A percentile compares a stretch with the other conserved stretches of the same genome.
Conservation (phyloP, 2,113 vertebrate genomes). For the Corvus cornix region DNA sequence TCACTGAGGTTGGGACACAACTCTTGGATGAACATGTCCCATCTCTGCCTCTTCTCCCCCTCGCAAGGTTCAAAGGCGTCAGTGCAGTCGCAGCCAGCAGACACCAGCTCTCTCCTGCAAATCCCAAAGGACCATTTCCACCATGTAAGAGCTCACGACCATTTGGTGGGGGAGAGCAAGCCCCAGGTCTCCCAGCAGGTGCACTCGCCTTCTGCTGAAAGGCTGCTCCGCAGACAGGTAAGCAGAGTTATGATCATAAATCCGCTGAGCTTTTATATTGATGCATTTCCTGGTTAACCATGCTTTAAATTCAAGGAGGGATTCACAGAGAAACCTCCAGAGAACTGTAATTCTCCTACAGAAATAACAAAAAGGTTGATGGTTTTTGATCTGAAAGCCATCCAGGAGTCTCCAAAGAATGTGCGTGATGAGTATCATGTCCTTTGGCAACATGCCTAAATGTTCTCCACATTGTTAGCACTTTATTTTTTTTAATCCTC, state of each 20-base stretch:
- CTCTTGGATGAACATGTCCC: neutral
- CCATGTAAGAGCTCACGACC: conserved; percentile 77
- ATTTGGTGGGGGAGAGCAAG: conserved; percentile 76
- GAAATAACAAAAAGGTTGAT: conserved; percentile 36
- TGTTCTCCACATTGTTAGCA: conserved; percentile 16
- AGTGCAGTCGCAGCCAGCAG: conserved; percentile 82
- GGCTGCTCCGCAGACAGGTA: conserved; percentile 95
- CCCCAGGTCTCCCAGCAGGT: conserved; percentile 78
- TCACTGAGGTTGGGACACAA: neutral
- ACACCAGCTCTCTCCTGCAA: conserved; percentile 75
- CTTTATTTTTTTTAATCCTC: conserved; percentile 18
- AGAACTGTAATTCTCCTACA: conserved; percentile 28
- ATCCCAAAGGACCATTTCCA: conserved; percentile 84
- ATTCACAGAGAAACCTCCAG: neutral
- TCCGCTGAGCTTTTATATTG: neutral
- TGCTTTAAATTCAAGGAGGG: conserved; percentile 8
- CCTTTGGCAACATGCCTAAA: conserved; percentile 36
- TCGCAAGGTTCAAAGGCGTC: conserved; percentile 84
- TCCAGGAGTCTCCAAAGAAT: conserved; percentile 16
- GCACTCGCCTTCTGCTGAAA: conserved; percentile 81
- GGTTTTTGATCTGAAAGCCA: conserved; percentile 38
- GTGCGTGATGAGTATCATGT: conserved; percentile 13
- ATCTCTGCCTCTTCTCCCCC: neutral
- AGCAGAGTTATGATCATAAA: neutral
- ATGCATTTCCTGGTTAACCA: neutral